Evolutionary conservation across 2,888 invertebrate genomes (phyloP).

Genomic region (Hirtodrosophila duncani): DNA sequence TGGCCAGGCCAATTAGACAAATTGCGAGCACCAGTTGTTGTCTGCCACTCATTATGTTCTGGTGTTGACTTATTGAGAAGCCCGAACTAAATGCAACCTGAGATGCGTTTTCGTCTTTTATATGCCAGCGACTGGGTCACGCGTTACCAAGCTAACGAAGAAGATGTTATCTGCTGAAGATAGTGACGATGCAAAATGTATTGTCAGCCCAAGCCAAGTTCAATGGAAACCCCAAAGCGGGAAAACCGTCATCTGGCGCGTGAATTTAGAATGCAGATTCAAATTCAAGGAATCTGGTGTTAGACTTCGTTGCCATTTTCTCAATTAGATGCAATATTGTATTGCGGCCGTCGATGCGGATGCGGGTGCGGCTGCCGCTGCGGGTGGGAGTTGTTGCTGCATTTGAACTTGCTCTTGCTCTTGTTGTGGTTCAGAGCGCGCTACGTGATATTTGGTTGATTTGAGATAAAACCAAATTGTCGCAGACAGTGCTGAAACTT

Average conservation of each 20-base stretch:
- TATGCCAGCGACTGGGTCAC: slow-evolving; percentile 25
- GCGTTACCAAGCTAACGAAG: slow-evolving; percentile 3
- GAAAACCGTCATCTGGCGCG: no score
- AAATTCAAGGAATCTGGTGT: slow-evolving; percentile 16
- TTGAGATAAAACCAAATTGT: slow-evolving; percentile 42
- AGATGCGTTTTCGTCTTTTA: slow-evolving; percentile 43
- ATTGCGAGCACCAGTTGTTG: no score
- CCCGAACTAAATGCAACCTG: slow-evolving; percentile 45
- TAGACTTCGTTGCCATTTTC: slow-evolving; percentile 5
- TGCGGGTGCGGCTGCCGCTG: slow-evolving; percentile 6
- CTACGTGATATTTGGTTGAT: slow-evolving; percentile 52
- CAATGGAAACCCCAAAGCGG: no score
- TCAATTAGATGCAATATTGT: slow-evolving; percentile 35
- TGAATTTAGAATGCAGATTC: slow-evolving; percentile 27
- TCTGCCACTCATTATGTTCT: slow-evolving; percentile 28
- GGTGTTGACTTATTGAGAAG: slow-evolving; percentile 14
- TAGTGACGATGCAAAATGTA: no score
- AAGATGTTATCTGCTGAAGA: slow-evolving; percentile 25
- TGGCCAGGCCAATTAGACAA: slow-evolving; percentile 8
- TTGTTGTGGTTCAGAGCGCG: no score
- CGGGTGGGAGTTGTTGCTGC: slow-evolving; percentile 21
- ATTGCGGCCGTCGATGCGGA: slow-evolving; percentile 9
- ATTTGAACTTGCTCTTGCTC: no score
- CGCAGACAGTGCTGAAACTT: slow-evolving; percentile 21
- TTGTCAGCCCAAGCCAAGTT: neutral